phyloP scores from a whole-genome alignment of 2,113 vertebrate genomes.

The Prochilodus magdalenae region DNA sequence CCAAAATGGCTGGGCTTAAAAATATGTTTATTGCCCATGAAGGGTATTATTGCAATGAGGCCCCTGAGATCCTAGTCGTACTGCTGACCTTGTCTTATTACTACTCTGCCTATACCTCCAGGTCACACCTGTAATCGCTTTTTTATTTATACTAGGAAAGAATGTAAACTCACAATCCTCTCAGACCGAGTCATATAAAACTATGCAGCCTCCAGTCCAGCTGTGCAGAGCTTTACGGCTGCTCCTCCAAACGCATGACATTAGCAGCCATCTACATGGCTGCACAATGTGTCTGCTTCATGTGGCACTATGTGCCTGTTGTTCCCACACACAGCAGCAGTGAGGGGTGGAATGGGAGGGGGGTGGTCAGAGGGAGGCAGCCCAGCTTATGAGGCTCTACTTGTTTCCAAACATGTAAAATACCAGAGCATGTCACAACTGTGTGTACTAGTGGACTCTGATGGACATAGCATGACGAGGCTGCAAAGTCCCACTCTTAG shows the following conservation, averaged over 20 bases:
- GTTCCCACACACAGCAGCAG: conserved; percentile 68
- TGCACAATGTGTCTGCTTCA: conserved; percentile 63
- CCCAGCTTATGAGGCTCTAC: conserved; percentile 7
- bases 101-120: background rate
- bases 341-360: background rate
- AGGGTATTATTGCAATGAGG: too few species aligned
- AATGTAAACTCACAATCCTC: background rate
- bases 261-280: conserved; percentile 47
- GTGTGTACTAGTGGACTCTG: conserved; percentile 2
- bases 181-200: background rate
- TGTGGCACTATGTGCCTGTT: conserved; percentile 64
- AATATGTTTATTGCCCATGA: too few species aligned
- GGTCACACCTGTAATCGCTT: background rate
- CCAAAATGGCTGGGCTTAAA: too few species aligned
- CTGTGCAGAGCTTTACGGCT: background rate
- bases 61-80: too few species aligned
- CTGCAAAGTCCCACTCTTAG: background rate
- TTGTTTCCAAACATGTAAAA: conserved; percentile 42
- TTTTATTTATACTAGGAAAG: background rate
- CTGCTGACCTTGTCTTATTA: too few species aligned
- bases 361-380: background rate
- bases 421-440: background rate
- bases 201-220: conserved; percentile 19
- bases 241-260: conserved; percentile 30
- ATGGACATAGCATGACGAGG: background rate